Evolutionary conservation across 2,113 vertebrate genomes (phyloP).

Genomic region (Todiramphus saurophagus): DNA sequence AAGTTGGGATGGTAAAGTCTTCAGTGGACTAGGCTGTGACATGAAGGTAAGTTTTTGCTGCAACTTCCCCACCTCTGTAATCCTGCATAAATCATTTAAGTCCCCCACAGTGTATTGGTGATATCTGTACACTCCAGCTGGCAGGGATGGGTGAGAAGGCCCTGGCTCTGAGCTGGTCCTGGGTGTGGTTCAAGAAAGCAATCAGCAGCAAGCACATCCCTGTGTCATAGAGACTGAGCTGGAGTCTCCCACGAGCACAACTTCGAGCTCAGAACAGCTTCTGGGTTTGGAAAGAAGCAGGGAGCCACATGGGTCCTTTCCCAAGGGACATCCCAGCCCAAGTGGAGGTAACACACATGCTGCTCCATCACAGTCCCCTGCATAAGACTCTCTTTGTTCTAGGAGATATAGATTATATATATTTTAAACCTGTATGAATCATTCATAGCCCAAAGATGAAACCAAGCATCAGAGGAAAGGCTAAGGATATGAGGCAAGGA

Average conservation of each 20-base stretch:
- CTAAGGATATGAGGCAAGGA: neutral
- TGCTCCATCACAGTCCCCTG: conserved; percentile 17
- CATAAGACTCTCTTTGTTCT: conserved; percentile 68
- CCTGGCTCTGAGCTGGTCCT: neutral
- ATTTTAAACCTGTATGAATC: conserved; percentile 72
- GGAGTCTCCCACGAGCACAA: conserved; percentile 6
- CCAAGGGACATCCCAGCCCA: conserved; percentile 11
- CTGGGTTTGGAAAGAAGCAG: conserved; percentile 61
- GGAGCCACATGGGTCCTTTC: conserved; percentile 22
- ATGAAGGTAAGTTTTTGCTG: conserved; percentile 12
- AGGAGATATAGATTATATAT: conserved; percentile 62
- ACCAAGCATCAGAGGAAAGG: conserved; percentile 31
- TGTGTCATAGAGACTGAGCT: neutral
- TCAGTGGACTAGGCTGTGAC: neutral
- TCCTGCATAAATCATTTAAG: neutral
- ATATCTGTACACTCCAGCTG: neutral
- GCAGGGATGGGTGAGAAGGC: neutral
- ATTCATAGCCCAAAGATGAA: conserved; percentile 72
- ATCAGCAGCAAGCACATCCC: neutral
- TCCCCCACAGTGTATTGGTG: neutral
- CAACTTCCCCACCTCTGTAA: neutral
- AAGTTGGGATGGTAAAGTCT: neutral
- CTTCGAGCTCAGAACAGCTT: conserved; percentile 50
- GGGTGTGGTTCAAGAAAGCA: neutral
- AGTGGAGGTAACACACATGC: neutral